Percentiles rank a stretch among this genome's conserved stretches.
phyloP scores from a whole-genome alignment of 2,888 invertebrate species.

The Dorcus parallelipipedus region DNA sequence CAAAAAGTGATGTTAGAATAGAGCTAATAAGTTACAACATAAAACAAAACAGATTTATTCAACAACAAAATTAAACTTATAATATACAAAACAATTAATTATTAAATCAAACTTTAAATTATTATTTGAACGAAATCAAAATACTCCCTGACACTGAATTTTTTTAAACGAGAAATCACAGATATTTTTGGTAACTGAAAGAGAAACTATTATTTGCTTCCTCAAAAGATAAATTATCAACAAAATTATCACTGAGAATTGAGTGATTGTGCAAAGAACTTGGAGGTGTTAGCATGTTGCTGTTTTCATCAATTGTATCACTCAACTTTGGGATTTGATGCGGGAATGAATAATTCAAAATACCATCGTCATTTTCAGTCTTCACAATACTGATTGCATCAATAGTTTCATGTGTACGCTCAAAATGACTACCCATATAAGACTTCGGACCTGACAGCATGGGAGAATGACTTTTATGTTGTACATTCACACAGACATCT shows the following conservation, averaged over 20 bases:
- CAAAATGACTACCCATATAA: not conserved
- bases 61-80: too few relatives aligned
- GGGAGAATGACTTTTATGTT: not conserved
- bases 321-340: slow-evolving; percentile 7
- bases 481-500: not conserved
- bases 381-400: not conserved
- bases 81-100: too few relatives aligned
- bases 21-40: too few relatives aligned
- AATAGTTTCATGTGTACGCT: not conserved
- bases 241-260: slow-evolving; percentile 6
- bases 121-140: too few relatives aligned
- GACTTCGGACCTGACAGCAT: not conserved
- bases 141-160: too few relatives aligned
- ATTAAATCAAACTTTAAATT: too few relatives aligned
- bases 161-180: too few relatives aligned
- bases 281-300: slow-evolving; percentile 4
- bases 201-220: slow-evolving; percentile 8
- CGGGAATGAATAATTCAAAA: slow-evolving; percentile 7
- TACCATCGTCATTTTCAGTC: slow-evolving; percentile 4
- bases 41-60: too few relatives aligned
- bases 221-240: slow-evolving; percentile 10
- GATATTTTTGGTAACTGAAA: slow-evolving; percentile 5
- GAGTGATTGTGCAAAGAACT: slow-evolving; percentile 2
- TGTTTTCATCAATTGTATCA: slow-evolving; percentile 7
- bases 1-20: too few relatives aligned